phyloP scores from a whole-genome alignment of 2,113 vertebrate species.

The Pampusana beccarii region DNA sequence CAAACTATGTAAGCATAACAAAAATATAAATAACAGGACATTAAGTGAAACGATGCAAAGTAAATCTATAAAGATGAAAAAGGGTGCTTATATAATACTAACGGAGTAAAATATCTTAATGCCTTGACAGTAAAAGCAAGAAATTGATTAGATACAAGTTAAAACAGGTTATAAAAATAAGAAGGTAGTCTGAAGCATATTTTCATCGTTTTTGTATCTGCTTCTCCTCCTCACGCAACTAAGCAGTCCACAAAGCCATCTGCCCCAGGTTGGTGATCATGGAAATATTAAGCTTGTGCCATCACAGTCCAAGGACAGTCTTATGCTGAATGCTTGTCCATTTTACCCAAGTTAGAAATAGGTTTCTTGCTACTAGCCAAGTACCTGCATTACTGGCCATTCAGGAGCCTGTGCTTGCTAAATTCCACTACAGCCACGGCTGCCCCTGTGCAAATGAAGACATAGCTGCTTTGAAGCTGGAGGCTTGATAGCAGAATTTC shows the following conservation, averaged over 20 bases:
- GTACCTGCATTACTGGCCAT: background rate
- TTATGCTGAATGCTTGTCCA: background rate
- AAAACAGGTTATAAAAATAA: background rate
- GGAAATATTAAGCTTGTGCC: background rate
- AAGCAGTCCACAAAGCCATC: background rate
- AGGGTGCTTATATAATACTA: background rate
- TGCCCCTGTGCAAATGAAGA: conserved; percentile 42
- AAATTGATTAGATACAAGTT: background rate
- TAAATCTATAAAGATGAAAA: background rate
- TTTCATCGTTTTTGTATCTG: background rate
- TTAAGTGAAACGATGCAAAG: background rate
- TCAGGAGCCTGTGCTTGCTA: background rate
- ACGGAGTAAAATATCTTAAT: background rate
- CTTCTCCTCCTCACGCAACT: background rate
- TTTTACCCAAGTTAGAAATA: background rate
- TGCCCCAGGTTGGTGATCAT: background rate
- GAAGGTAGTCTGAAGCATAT: background rate
- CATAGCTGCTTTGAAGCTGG: conserved; percentile 49
- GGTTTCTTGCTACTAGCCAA: background rate
- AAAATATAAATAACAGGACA: background rate
- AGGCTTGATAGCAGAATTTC: background rate
- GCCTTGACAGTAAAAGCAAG: background rate
- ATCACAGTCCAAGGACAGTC: background rate
- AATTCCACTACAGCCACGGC: conserved; percentile 13
- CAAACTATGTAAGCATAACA: background rate